Percentiles rank a stretch among this genome's conserved stretches.
These are phyloP conservation scores for Vanessa cardui DNA, from an alignment of 2,888 invertebrate genomes.

Conservation along the genomic window DNA sequence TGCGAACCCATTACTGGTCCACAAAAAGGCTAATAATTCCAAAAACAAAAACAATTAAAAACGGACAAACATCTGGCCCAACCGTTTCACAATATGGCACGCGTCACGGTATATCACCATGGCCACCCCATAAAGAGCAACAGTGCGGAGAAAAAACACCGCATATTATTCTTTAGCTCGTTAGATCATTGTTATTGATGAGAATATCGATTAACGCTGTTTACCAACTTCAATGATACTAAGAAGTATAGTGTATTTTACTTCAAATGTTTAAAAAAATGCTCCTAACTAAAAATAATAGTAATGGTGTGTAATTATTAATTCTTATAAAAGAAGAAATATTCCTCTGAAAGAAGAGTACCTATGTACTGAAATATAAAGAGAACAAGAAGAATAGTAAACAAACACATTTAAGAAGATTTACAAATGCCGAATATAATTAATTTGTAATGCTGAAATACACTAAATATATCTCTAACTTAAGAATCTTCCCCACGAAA, in stretches of 20 bases:
- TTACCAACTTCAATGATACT: not conserved
- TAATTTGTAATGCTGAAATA: no score
- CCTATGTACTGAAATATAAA: no score
- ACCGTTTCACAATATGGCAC: constrained; percentile 60
- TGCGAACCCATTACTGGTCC: constrained; percentile 24
- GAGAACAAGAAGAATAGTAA: no score
- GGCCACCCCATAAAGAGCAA: constrained; percentile 32
- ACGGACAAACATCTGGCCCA: constrained; percentile 51
- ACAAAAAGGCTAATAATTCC: constrained; percentile 33
- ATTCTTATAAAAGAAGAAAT: no score
- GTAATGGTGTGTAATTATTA: no score
- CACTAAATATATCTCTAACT: not conserved
- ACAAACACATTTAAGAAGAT: no score
- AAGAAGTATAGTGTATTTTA: not conserved
- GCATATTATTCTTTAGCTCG: constrained; percentile 15
- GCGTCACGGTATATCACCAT: constrained; percentile 47
- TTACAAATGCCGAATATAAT: no score
- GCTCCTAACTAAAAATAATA: no score
- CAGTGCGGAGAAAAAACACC: constrained; percentile 30
- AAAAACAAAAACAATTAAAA: constrained; percentile 49
- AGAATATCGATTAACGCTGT: not conserved
- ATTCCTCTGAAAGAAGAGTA: no score
- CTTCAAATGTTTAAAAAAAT: no score
- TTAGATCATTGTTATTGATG: constrained; percentile 15
- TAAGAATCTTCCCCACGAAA: not conserved